These are phyloP conservation scores for Epistrophella euchroma DNA, from an alignment of 2,888 invertebrate species.

Conservation along the genomic window DNA sequence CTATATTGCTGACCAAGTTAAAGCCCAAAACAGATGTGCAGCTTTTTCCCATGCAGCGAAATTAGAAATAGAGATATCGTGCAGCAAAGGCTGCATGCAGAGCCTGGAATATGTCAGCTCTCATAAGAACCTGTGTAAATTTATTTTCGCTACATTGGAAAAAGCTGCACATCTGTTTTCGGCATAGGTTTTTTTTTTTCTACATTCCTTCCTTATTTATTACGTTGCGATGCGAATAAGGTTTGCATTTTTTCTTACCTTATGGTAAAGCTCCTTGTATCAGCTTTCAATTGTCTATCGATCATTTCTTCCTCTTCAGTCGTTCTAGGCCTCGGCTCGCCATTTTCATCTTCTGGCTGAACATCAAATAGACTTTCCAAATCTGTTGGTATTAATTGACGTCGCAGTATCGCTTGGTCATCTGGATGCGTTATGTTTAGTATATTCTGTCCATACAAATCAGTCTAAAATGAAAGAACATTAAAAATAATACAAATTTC, in stretches of 20 bases:
- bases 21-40: no score
- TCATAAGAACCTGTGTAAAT: no score
- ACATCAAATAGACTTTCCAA: conserved; percentile 83
- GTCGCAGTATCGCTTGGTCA: conserved; percentile 89
- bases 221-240: neutral
- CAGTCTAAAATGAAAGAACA: conserved; percentile 86
- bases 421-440: conserved; percentile 92
- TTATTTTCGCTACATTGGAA: no score
- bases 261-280: conserved; percentile 86
- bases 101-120: no score
- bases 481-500: conserved; percentile 34
- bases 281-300: conserved; percentile 83
- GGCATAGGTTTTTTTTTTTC: no score
- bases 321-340: conserved; percentile 85
- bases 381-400: conserved; percentile 86
- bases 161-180: no score
- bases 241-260: conserved; percentile 79
- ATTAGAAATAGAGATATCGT: no score
- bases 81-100: no score
- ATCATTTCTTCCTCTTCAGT: conserved; percentile 82
- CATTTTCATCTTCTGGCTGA: conserved; percentile 84
- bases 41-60: no score
- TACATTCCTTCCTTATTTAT: neutral
- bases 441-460: conserved; percentile 92
- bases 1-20: no score